A percentile compares a stretch with the other conserved stretches of the same genome.
These are phyloP conservation scores for Ectemnius lituratus DNA, from an alignment of 2,888 invertebrate genomes.

Conservation along the genomic window DNA sequence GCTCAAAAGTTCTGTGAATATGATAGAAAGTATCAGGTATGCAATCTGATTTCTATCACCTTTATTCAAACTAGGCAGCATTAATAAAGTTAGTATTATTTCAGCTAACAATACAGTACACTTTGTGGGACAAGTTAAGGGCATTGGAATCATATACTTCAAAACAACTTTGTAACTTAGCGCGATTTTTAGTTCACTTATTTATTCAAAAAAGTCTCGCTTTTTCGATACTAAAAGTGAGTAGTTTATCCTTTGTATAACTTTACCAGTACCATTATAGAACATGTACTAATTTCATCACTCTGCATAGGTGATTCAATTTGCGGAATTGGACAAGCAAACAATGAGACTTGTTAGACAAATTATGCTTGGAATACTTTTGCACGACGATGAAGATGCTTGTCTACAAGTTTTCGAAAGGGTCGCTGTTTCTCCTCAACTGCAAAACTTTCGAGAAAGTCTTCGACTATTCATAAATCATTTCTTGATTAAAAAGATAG, in stretches of 20 bases:
- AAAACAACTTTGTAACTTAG: conserved; percentile 85
- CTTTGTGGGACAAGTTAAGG: conserved; percentile 95
- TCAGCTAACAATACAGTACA: conserved; percentile 91
- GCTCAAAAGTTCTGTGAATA: conserved; percentile 90
- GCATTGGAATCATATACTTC: conserved; percentile 84
- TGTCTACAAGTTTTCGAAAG: conserved; percentile 85
- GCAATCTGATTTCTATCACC: no score
- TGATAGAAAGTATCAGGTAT: conserved; percentile 90
- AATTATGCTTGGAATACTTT: conserved; percentile 86
- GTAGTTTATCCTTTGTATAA: background rate
- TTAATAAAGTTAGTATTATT: conserved; percentile 11
- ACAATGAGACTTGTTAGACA: conserved; percentile 89
- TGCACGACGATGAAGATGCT: conserved; percentile 82
- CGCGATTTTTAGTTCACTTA: conserved; percentile 88
- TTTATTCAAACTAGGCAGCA: no score
- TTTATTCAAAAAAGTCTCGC: conserved; percentile 88
- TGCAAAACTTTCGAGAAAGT: conserved; percentile 90
- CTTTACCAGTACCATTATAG: background rate
- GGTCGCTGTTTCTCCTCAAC: conserved; percentile 85
- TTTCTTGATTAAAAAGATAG: conserved; percentile 86
- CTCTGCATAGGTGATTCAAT: conserved; percentile 85
- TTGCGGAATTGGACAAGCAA: conserved; percentile 89
- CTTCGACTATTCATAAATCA: conserved; percentile 91
- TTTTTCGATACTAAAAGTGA: conserved; percentile 91
- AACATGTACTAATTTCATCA: conserved; percentile 52